A percentile compares a stretch with the other conserved stretches of the same genome.
Conservation (phyloP, 1,140 invertebrate genomes). For the Gryon sp. region DNA sequence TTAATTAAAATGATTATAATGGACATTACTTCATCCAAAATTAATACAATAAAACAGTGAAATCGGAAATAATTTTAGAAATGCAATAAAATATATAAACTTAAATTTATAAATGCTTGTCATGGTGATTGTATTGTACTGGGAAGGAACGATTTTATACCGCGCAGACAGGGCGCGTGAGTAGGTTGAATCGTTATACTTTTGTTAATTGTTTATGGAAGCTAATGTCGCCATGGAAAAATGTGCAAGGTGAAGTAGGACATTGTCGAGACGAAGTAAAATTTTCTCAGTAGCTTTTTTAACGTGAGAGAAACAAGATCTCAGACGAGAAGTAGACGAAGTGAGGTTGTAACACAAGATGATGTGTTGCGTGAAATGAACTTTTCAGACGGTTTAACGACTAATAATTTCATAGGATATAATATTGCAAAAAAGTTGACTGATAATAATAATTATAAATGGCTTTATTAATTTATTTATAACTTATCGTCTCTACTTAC, state of each 20-base stretch:
- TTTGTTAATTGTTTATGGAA: constrained; percentile 21
- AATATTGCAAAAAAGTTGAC: too few species aligned
- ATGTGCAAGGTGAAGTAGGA: constrained; percentile 9
- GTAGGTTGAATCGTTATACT: constrained; percentile 6
- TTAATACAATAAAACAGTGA: too few species aligned
- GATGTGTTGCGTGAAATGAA: constrained; percentile 12
- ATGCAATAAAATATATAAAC: too few species aligned
- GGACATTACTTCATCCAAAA: too few species aligned
- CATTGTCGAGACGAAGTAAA: constrained; percentile 9
- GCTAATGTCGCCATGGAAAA: neutral
- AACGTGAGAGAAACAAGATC: constrained; percentile 23
- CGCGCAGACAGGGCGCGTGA: constrained; percentile 13
- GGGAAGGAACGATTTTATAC: neutral
- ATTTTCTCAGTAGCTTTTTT: constrained; percentile 32
- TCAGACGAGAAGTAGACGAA: constrained; percentile 22
- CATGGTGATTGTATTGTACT: neutral
- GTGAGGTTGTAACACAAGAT: constrained; percentile 30
- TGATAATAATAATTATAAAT: too few species aligned
- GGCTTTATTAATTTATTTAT: too few species aligned
- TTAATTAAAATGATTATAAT: too few species aligned
- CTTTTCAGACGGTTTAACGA: too few species aligned
- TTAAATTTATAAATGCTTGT: too few species aligned
- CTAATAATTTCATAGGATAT: too few species aligned
- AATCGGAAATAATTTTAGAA: too few species aligned
- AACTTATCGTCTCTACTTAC: too few species aligned